A percentile compares a stretch with the other conserved stretches of the same genome.
Conservation (phyloP, 2,113 vertebrate species). For the Tragelaphus buxtoni region DNA sequence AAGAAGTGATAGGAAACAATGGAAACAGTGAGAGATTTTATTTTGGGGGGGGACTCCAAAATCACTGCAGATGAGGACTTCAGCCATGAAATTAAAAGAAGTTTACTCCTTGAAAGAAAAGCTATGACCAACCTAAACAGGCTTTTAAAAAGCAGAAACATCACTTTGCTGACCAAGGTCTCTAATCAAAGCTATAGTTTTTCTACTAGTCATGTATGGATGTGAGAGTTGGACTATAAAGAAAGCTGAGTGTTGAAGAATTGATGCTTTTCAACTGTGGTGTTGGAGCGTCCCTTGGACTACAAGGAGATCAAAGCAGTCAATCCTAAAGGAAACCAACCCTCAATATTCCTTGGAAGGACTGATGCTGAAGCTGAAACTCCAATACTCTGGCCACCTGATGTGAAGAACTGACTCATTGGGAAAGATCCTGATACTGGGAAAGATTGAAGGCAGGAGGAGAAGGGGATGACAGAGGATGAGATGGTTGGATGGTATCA, state of each 20-base stretch:
- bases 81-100: background rate
- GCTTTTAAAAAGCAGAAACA: too few relatives aligned
- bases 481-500: background rate
- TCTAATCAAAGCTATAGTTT: too few relatives aligned
- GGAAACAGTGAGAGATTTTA: too few relatives aligned
- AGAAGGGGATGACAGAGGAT: background rate
- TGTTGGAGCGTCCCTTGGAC: background rate
- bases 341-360: background rate
- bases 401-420: background rate
- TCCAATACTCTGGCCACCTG: background rate
- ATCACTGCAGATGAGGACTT: too few relatives aligned
- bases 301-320: background rate
- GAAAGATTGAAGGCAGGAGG: background rate
- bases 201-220: too few relatives aligned
- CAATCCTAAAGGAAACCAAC: background rate
- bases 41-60: too few relatives aligned
- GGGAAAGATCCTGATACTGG: background rate
- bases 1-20: too few relatives aligned
- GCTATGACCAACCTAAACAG: too few relatives aligned
- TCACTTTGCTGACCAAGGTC: too few relatives aligned
- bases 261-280: background rate
- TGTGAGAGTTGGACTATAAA: too few relatives aligned
- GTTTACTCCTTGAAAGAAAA: too few relatives aligned
- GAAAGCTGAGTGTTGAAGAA: background rate
- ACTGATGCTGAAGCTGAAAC: background rate